Evolutionary conservation across 2,797 vertebrate species (phyloP), one percentile per base, ranked within the genome.

Genomic region (Euthynnus affinis): DNA sequence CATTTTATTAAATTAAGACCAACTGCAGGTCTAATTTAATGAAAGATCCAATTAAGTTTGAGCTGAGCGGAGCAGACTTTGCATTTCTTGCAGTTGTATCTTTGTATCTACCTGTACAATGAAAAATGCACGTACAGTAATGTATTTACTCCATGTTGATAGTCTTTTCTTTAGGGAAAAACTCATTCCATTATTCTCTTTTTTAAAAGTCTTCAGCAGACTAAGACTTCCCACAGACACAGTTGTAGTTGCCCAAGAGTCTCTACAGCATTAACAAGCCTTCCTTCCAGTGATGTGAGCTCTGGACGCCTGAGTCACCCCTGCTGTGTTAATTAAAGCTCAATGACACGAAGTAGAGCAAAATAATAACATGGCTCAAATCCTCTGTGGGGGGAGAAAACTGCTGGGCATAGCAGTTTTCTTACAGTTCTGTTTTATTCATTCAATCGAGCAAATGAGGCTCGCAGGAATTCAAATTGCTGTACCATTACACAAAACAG

Each of bases 301-400:
- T 23, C 46, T 34, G 53, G 34, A 53, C 8, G 7, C 14, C 0
- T 14, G 32, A 49, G 10, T 20, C 49, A 8, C 37, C 57, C 60
- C 55, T 25, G 60, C 65, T 74, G 66, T 56, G 70, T 74, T 80
- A 83, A 83, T 81, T 86, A 75, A 86, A 69, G 67, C 62, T 78
- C 81, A 73, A 53, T 46, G 72, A 81, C 56, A 70, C 2, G 5
- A 79, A 76, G 22, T 20, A 60, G 23, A 70, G 9, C 20, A 61
- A 67, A 81, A 76, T 71, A 74, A 71, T 55, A 79, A 77, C 32
- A 34, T n/a, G 61, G 61, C 42, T 73, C 37, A 65, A 46, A 79
- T 57, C 52, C 60, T 76, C 49, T 0, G 44, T 0, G 0, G 18
- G 63, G 49, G 25, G 10, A 22, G n/a, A 40, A 51, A 71, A 48